These are phyloP conservation scores for Alligator mississippiensis DNA, from an alignment of 2,113 vertebrate genomes.

Conservation along the genomic window DNA sequence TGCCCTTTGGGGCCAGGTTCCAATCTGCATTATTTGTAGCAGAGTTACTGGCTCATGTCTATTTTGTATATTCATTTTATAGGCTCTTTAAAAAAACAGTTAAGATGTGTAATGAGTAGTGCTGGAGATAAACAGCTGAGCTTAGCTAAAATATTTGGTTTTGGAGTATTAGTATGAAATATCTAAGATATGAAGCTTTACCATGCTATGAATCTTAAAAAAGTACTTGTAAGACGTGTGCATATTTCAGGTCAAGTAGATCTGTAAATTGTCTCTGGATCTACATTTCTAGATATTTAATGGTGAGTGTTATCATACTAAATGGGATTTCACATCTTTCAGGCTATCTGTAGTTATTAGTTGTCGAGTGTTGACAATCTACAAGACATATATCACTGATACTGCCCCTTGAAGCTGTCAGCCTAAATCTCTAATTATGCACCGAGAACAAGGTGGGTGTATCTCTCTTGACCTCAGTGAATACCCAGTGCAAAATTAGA, in stretches of 20 bases:
- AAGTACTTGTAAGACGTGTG: background rate
- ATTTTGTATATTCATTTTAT: background rate
- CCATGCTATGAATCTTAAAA: background rate
- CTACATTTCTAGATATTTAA: background rate
- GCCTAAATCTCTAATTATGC: background rate
- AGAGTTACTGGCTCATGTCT: background rate
- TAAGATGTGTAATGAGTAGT: background rate
- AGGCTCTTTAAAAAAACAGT: background rate
- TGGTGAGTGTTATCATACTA: background rate
- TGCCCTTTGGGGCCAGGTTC: background rate
- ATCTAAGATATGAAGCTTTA: background rate
- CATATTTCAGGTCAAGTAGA: background rate
- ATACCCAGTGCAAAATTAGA: background rate
- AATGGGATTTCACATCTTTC: background rate
- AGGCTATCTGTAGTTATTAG: background rate
- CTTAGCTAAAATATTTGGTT: background rate
- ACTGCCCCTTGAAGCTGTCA: background rate
- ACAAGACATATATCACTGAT: accelerated
- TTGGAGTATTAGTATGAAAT: background rate
- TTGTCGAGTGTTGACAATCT: background rate
- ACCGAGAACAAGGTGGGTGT: background rate
- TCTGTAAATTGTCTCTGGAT: background rate
- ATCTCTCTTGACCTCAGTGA: background rate
- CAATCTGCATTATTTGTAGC: accelerated
- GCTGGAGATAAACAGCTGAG: background rate